Base-by-base conservation (phyloP, 2,797 vertebrate species). In the Gobionotothen gibberifrons region DNA sequence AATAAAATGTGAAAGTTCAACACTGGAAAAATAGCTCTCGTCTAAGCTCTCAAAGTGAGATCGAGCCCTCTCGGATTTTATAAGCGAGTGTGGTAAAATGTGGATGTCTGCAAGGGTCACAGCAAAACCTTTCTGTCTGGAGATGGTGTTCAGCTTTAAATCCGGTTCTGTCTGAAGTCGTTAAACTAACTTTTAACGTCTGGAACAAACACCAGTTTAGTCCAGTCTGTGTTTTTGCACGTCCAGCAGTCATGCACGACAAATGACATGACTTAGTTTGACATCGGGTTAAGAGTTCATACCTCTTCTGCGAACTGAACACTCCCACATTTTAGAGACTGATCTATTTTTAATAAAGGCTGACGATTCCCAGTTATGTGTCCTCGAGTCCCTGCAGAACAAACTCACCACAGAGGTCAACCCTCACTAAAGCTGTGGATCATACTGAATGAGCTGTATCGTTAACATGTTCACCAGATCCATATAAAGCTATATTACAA, bases 381-480 rank as follows among this genome's bases (percentile, higher is more conserved):
- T 65, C 29, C 2, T 55, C 21, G 5, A 53, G 62, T 69, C 42
- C 2, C 14, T 44, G 65, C 74, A 52, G 59, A 17, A 6, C 58
- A 12, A 78, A 67, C 56, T 61, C 65, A 29, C 22, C 78, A 12
- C 71, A 19, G 76, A 83, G 87, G 80, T 87, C 81, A 72, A 11
- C n/a, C 55, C 57, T 54, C 48, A 0, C 72, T 40, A 26, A 65
- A 43, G 69, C 73, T 65, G 32, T 46, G 29, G 1, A 16, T 63
- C 47, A 3, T 0, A 8, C 52, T 51, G 42, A 52, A 54, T 43
- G 47, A 81, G 67, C 17, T 21, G 36, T 13, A 3, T 16, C 42
- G 43, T 59, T 58, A 42, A 15, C 65, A 51, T 53, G 36, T 26
- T 17, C 26, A 7, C 36, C 7, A 4, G 56, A 36, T 58, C 43